phyloP scores from a whole-genome alignment of 2,888 invertebrate genomes.

The Stenoptilia bipunctidactyla region DNA sequence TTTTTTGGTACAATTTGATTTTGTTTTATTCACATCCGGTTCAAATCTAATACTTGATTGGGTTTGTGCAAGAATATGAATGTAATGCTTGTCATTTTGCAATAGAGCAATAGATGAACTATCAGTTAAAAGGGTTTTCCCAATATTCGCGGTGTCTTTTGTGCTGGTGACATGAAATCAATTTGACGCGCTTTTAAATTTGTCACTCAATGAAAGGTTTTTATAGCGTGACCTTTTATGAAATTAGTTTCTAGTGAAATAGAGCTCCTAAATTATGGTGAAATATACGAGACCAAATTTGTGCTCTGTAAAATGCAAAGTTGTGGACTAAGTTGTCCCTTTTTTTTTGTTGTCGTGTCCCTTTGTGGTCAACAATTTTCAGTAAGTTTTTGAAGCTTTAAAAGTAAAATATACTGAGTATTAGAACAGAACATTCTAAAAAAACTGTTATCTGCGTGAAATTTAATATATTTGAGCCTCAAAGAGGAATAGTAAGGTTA shows the following conservation, averaged over 20 bases:
- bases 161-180: slow-evolving; percentile 42
- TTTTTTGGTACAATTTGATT: no score
- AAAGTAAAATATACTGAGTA: no score
- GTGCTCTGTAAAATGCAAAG: slow-evolving; percentile 39
- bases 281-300: no score
- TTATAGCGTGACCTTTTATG: slow-evolving; percentile 25
- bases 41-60: no score
- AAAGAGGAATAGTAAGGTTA: background rate
- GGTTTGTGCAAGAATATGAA: no score
- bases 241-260: slow-evolving; percentile 40
- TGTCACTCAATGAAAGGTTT: slow-evolving; percentile 37
- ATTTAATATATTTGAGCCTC: no score
- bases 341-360: no score
- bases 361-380: background rate
- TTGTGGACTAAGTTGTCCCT: slow-evolving; percentile 42
- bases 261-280: no score
- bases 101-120: slow-evolving; percentile 8
- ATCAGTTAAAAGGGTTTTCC: slow-evolving; percentile 51
- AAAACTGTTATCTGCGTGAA: no score
- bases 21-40: no score
- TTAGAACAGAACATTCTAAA: no score
- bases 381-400: no score
- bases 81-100: background rate
- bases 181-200: slow-evolving; percentile 59
- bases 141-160: slow-evolving; percentile 35